Conservation (phyloP, 2,113 vertebrate species). For the Danio rerio region DNA sequence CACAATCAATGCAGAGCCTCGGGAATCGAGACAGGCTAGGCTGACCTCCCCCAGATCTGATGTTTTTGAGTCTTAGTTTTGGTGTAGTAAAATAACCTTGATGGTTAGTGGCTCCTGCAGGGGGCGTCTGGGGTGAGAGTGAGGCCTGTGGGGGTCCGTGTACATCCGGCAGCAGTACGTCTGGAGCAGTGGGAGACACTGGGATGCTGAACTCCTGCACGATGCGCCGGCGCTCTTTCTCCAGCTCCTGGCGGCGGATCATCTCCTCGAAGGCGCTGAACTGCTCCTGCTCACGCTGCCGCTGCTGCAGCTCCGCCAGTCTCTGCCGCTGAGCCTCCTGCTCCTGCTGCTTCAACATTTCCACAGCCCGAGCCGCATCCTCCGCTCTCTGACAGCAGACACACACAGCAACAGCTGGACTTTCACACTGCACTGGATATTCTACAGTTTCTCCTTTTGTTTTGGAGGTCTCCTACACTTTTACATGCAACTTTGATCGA, state of each 20-base stretch:
- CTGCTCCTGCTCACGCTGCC: slow-evolving; percentile 93
- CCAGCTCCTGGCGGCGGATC: slow-evolving; percentile 92
- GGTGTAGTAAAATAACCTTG: too few relatives aligned
- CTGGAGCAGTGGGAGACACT: background rate
- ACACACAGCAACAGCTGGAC: background rate
- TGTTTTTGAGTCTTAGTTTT: too few relatives aligned
- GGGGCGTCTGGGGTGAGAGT: slow-evolving; percentile 59
- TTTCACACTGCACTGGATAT: too few relatives aligned
- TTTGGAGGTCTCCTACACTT: too few relatives aligned
- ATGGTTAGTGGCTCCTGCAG: slow-evolving; percentile 61
- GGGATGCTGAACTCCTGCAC: slow-evolving; percentile 84
- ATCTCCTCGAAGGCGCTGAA: slow-evolving; percentile 95
- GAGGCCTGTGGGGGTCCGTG: slow-evolving; percentile 73
- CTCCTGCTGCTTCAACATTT: slow-evolving; percentile 80
- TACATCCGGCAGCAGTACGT: slow-evolving; percentile 85
- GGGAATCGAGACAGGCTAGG: too few relatives aligned
- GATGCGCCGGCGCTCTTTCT: slow-evolving; percentile 88
- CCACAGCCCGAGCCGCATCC: slow-evolving; percentile 68
- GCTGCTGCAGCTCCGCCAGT: slow-evolving; percentile 86
- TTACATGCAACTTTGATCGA: too few relatives aligned
- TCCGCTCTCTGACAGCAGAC: slow-evolving; percentile 74
- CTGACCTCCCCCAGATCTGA: too few relatives aligned
- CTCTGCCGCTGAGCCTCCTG: slow-evolving; percentile 85
- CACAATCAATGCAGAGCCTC: too few relatives aligned
- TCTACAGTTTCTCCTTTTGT: too few relatives aligned